Base-by-base conservation (phyloP, 2,113 vertebrate genomes). In the Brachyistius frenatus region DNA sequence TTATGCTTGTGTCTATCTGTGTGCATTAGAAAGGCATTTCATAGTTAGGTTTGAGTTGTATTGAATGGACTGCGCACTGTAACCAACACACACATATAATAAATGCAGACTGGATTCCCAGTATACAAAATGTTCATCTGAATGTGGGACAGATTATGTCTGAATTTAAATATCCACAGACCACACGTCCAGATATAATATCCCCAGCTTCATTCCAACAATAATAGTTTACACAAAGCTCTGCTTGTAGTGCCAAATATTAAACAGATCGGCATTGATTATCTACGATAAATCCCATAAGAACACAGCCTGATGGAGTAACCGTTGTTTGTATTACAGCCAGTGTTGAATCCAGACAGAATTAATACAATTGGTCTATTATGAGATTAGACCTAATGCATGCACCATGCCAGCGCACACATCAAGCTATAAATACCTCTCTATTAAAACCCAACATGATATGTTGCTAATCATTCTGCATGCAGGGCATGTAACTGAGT, bases 181-280 rank as follows among this genome's bases (percentile, higher is more conserved):
- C 66, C 76, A 61, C 62, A 76, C 78, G 62, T 54, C 63, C 16
- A 52, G 65, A 75, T 47, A 56, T 60, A 37, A 75, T 60, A 78
- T 66, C 57, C 47, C 57, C 47, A 61, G 66, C 56, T 56, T 52
- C 52, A 68, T 82, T 73, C 36, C 65, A 61, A 50, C 70, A 58
- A 52, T 73, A 41, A 61, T 23, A 23, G 23, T 82, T 84, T 73
- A 80, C 33, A 53, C 41, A 57, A 66, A 83, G 66, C 75, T 73
- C 35, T 58, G 36, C 53, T 61, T 82, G 64, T 30, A 44, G 54
- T 63, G 66, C 54, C 65, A 71, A 78, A 69, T 60, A 76, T 58
- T 5, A 85, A 73, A 70, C 78, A 76, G 69, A 86, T 84, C 63
- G 78, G 84, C 71, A 83, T 78, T 78, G 72, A 83, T 84, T 55